Evolutionary conservation across 1,140 invertebrate species (phyloP), one percentile per base, ranked within the genome.

Genomic region (Caenorhabditis latens): DNA sequence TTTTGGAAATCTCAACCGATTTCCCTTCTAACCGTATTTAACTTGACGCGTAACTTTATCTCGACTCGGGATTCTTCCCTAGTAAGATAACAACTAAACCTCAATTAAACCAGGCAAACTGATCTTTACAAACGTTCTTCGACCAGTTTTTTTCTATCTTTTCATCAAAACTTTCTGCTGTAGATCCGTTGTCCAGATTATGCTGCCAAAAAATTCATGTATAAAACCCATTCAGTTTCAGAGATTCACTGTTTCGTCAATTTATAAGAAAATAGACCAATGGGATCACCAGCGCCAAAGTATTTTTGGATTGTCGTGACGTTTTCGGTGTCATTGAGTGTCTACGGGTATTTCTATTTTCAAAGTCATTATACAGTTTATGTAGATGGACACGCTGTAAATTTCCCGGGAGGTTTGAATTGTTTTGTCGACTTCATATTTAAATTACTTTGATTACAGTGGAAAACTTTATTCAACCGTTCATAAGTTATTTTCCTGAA

Each of bases 371-470:
- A 63, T 63, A 32, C 61, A 11, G 14, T 63, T 19, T 7, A 11
- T 63, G 61, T 63, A 0, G 61, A 63, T 63, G 61, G 32, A 14
- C 24, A 63, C 24, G 14, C 32, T 63, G 61, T 63, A 9, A 63
- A 63, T 63, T 63, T 63, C 32, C 24, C 61, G 6, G 61, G 61
- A 63, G 61, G 61, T 63, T 19, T 58, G n/a, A 58, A n/a, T 58
- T 14, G 6, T 14, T 7, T n/a, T 58, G 0, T 14, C 19, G 55
- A 19, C 14, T n/a, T 19, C 11, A 58, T 19, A 19, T 19, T 58
- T 6, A 32, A 9, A 63, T 19, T 7, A 1, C n/a, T 16, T 40
- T 11, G 8, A 16, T 63, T 63, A 32, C 61, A 63, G 61, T 63
- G 21, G 61, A 63, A 40, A 21, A 63, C 24, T 63, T 63, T 14